phyloP scores from a whole-genome alignment of 1,140 invertebrate species.

The Nasonia giraulti region DNA sequence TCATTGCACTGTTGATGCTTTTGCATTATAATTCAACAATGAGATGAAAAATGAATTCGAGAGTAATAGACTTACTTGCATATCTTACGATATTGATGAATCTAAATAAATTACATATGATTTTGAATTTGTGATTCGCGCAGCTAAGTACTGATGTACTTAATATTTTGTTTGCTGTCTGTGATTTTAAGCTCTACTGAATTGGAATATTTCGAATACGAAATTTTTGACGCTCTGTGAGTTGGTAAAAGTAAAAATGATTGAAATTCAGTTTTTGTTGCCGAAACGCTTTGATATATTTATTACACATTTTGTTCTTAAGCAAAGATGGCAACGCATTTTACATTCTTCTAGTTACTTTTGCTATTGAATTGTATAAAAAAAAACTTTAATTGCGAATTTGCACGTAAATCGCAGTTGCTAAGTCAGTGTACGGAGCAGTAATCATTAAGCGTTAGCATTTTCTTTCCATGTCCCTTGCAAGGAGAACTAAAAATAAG shows the following conservation, averaged over 20 bases:
- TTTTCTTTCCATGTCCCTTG: not conserved
- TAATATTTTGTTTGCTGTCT: slow-evolving; percentile 20
- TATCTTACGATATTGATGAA: not conserved
- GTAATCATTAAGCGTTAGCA: slow-evolving; percentile 4
- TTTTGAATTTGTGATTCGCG: slow-evolving; percentile 23
- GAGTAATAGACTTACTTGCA: slow-evolving; percentile 5
- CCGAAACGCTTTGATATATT: slow-evolving; percentile 7
- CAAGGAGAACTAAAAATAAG: not conserved
- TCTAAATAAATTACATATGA: not conserved
- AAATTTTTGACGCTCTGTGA: not conserved
- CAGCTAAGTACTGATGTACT: slow-evolving; percentile 37
- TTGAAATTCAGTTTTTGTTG: slow-evolving; percentile 16
- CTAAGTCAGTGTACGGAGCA: not conserved
- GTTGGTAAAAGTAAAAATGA: not conserved
- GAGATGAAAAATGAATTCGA: slow-evolving; percentile 23
- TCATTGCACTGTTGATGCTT: slow-evolving; percentile 20
- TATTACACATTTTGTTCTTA: slow-evolving; percentile 22
- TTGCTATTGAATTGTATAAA: slow-evolving; percentile 18
- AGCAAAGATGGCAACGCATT: not conserved
- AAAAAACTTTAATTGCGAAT: slow-evolving; percentile 21
- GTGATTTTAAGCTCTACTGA: slow-evolving; percentile 16
- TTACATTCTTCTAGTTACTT: not conserved
- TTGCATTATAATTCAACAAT: slow-evolving; percentile 36
- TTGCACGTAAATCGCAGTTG: not conserved
- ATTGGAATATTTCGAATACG: not conserved